Conservation (phyloP, 2,113 vertebrate genomes). For the Copsychus sechellarum region DNA sequence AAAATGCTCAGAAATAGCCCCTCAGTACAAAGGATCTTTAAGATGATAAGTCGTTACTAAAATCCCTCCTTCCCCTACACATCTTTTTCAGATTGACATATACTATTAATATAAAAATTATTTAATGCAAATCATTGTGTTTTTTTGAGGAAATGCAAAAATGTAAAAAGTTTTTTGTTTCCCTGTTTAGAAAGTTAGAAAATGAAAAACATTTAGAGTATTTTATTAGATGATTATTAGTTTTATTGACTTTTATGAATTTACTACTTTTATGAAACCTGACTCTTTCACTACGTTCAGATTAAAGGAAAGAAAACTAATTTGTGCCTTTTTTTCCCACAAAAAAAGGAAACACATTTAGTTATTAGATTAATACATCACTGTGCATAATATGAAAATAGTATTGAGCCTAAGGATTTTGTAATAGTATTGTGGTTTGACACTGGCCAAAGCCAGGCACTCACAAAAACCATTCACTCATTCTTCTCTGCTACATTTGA, state of each 20-base stretch:
- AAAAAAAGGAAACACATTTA: background rate
- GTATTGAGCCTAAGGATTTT: background rate
- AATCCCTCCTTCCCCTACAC: background rate
- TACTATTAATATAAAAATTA: background rate
- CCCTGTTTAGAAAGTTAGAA: background rate
- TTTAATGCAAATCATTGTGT: background rate
- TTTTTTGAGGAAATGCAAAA: background rate
- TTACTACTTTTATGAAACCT: background rate
- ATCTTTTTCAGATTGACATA: background rate
- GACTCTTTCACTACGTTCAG: background rate
- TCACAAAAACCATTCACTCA: background rate
- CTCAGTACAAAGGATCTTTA: background rate
- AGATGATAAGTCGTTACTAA: background rate
- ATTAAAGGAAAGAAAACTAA: background rate
- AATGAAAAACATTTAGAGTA: background rate
- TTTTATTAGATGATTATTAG: background rate
- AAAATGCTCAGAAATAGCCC: background rate
- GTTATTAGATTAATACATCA: background rate
- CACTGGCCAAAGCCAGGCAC: too few species aligned
- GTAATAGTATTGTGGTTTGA: background rate
- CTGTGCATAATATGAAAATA: background rate
- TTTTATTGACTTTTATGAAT: background rate
- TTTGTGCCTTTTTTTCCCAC: background rate
- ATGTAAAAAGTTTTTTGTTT: background rate
- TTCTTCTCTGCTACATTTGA: background rate